Conservation (phyloP, 2,113 vertebrate species). For the Penelope pileata region DNA sequence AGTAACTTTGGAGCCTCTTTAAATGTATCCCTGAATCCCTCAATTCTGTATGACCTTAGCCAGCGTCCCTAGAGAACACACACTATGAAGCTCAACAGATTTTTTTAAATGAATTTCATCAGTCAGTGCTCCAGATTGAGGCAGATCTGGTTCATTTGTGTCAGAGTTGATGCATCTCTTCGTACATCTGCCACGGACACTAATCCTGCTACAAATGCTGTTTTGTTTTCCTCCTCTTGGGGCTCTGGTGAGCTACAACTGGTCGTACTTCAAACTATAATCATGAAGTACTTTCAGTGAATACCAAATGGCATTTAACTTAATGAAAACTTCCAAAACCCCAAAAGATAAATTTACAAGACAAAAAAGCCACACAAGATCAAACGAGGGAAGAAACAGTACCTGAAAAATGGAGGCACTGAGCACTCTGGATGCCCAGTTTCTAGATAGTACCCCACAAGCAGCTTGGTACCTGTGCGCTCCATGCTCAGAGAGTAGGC, state of each 20-base stretch:
- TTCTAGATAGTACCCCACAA: neutral
- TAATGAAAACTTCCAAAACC: neutral
- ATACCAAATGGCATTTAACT: neutral
- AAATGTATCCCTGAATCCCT: neutral
- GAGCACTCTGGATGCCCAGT: neutral
- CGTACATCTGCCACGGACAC: neutral
- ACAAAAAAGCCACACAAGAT: neutral
- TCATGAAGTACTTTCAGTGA: neutral
- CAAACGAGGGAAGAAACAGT: neutral
- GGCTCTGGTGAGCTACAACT: neutral
- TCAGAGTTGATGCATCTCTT: rapidly evolving
- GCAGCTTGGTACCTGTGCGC: neutral
- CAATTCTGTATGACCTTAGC: neutral
- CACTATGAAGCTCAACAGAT: neutral
- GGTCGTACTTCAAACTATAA: neutral
- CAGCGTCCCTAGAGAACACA: neutral
- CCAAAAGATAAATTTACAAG: neutral
- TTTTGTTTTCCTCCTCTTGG: neutral
- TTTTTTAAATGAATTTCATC: neutral
- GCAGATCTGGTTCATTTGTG: neutral
- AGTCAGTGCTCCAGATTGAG: neutral
- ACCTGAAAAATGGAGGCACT: neutral
- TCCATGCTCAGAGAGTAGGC: neutral
- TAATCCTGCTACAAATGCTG: neutral
- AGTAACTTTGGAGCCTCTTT: neutral